phyloP scores from a whole-genome alignment of 2,888 invertebrate species.

The Malacosoma neustria region DNA sequence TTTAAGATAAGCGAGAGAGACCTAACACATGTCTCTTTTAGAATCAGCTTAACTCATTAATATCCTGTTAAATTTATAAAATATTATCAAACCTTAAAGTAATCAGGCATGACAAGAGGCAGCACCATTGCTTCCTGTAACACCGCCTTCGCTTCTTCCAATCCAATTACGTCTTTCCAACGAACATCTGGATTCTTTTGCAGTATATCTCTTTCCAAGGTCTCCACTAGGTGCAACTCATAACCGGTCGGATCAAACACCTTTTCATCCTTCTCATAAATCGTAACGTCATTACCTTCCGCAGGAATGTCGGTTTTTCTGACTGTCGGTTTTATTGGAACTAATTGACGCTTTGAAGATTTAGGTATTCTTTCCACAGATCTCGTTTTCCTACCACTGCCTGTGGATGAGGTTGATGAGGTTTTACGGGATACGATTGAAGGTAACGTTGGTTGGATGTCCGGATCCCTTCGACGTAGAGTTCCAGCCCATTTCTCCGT shows the following conservation, averaged over 20 bases:
- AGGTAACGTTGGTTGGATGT: slow-evolving; percentile 78
- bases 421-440: slow-evolving; percentile 69
- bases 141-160: slow-evolving; percentile 84
- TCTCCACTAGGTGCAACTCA: slow-evolving; percentile 85
- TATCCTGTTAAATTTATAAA: too few relatives aligned
- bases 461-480: slow-evolving; percentile 77
- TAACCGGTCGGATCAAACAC: slow-evolving; percentile 82
- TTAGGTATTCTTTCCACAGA: slow-evolving; percentile 60
- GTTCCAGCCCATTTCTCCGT: slow-evolving; percentile 83
- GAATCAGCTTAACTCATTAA: too few relatives aligned
- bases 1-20: too few relatives aligned
- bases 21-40: too few relatives aligned
- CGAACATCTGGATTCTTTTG: slow-evolving; percentile 88
- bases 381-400: slow-evolving; percentile 52
- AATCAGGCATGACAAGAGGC: slow-evolving; percentile 91
- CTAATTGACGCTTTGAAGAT: slow-evolving; percentile 34
- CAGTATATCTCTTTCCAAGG: slow-evolving; percentile 88
- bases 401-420: slow-evolving; percentile 66
- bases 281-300: slow-evolving; percentile 46
- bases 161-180: slow-evolving; percentile 85
- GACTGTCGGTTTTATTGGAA: slow-evolving; percentile 47
- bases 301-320: slow-evolving; percentile 44
- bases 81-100: slow-evolving; percentile 79
- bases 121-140: slow-evolving; percentile 91
- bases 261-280: slow-evolving; percentile 55